Evolutionary conservation across 1,140 invertebrate species (phyloP), one percentile per base, ranked within the genome.

Genomic region (Lysiphlebus fabarum): DNA sequence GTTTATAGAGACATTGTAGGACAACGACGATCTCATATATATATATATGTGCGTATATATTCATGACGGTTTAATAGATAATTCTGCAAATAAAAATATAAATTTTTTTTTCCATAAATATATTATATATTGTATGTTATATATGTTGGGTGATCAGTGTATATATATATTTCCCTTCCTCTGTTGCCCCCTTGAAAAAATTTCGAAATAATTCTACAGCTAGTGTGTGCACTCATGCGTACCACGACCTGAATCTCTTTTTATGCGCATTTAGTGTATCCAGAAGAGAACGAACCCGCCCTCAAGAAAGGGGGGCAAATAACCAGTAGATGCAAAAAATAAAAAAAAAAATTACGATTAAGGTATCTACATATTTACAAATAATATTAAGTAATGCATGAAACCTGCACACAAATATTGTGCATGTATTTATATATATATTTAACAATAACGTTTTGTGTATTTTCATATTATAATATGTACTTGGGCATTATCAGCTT

Each of bases 161-260:
- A n/a, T n/a, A n/a, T n/a, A n/a, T n/a, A n/a, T n/a, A 26, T 4
- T 26, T 26, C 17, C 17, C 17, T 26, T 51, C 49, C 49, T 37
- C 51, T 8, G 26, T 41, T 53, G 57, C 57, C 57, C 57, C 33
- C 53, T 65, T 42, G 58, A 54, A 37, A 60, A 64, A 69, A 68
- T 75, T 76, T 77, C 75, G 74, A 75, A 77, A 77, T 69, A 71
- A 77, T 75, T 73, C 71, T 66, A 66, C 67, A 36, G 56, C 34
- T 60, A 36, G 64, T 67, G 72, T 69, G 75, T 67, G 65, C 71
- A 64, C 69, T 76, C 74, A 76, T 77, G 75, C 75, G 70, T 76
- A 64, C 65, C 68, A 67, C 74, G 73, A 77, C 75, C 74, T 77
- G 70, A 63, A 76, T 77, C 73, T 72, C 70, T 75, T 69, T 53